phyloP scores from a whole-genome alignment of 2,113 vertebrate species.

The Azemiops feae region DNA sequence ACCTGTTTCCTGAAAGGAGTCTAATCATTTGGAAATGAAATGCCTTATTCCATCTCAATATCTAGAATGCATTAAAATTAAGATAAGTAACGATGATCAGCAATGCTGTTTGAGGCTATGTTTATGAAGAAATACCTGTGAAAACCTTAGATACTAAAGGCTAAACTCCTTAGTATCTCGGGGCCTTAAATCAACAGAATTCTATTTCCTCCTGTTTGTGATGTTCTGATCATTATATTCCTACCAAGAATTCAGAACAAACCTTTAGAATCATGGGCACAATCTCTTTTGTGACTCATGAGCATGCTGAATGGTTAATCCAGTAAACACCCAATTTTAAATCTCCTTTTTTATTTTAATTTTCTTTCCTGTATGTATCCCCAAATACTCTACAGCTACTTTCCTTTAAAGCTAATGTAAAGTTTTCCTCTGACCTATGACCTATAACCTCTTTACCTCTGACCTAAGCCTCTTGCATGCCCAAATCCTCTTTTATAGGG shows the following conservation, averaged over 20 bases:
- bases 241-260: slow-evolving; percentile 73
- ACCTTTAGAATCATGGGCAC: slow-evolving; percentile 79
- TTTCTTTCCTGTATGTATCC: slow-evolving; percentile 72
- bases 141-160: slow-evolving; percentile 88
- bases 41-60: neutral
- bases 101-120: slow-evolving; percentile 77
- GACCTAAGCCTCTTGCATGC: slow-evolving; percentile 98
- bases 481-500: slow-evolving; percentile 99
- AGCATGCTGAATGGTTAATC: slow-evolving; percentile 92
- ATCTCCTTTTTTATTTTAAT: slow-evolving; percentile 50
- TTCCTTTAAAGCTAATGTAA: slow-evolving; percentile 82
- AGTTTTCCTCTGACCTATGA: slow-evolving; percentile 87
- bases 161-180: slow-evolving; percentile 86
- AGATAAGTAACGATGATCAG: slow-evolving; percentile 55
- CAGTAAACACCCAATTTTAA: slow-evolving; percentile 72
- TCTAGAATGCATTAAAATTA: neutral
- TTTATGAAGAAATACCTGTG: slow-evolving; percentile 88
- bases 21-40: slow-evolving; percentile 45
- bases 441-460: slow-evolving; percentile 89
- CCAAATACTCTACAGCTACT: slow-evolving; percentile 78
- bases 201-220: slow-evolving; percentile 82
- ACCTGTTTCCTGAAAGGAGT: slow-evolving; percentile 5
- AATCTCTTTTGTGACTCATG: slow-evolving; percentile 79
- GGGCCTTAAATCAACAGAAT: slow-evolving; percentile 77
- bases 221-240: slow-evolving; percentile 80